Evolutionary conservation across 1,140 invertebrate genomes (phyloP).

Genomic region (Caenorhabditis remanei): DNA sequence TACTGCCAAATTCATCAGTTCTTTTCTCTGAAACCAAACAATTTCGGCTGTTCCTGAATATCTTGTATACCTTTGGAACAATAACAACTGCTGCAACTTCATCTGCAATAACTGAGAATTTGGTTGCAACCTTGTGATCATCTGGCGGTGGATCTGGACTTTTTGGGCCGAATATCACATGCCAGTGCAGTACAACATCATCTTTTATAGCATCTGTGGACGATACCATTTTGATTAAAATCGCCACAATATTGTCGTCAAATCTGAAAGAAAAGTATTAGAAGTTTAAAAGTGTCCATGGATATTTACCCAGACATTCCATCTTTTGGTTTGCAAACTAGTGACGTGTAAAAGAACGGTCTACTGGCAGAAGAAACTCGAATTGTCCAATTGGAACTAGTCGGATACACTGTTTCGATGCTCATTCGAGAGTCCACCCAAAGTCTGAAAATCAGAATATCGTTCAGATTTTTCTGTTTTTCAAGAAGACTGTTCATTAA

Average conservation of each 20-base stretch:
- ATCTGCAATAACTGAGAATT: slow-evolving; percentile 62
- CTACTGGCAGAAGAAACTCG: slow-evolving; percentile 59
- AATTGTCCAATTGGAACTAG: slow-evolving; percentile 56
- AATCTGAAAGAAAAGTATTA: background rate
- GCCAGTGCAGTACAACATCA: slow-evolving; percentile 33
- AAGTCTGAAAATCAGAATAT: slow-evolving; percentile 48
- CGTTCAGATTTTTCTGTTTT: background rate
- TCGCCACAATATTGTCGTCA: slow-evolving; percentile 30
- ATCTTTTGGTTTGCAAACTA: slow-evolving; percentile 60
- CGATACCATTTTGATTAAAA: slow-evolving; percentile 55
- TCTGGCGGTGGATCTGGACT: slow-evolving; percentile 24
- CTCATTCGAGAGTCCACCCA: slow-evolving; percentile 65
- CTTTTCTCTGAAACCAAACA: slow-evolving; percentile 43
- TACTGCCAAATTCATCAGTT: slow-evolving; percentile 90
- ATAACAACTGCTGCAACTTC: slow-evolving; percentile 62
- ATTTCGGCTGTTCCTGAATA: background rate
- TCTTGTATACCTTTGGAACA: slow-evolving; percentile 56
- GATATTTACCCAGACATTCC: slow-evolving; percentile 48
- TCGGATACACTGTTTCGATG: slow-evolving; percentile 61
- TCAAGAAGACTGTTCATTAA: background rate
- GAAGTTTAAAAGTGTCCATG: background rate
- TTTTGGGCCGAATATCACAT: slow-evolving; percentile 16
- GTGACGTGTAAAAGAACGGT: slow-evolving; percentile 62
- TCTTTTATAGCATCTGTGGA: slow-evolving; percentile 43
- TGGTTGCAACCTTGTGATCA: slow-evolving; percentile 55